Evolutionary conservation across 2,888 invertebrate species (phyloP).

Genomic region (Aphidoletes aphidimyza): DNA sequence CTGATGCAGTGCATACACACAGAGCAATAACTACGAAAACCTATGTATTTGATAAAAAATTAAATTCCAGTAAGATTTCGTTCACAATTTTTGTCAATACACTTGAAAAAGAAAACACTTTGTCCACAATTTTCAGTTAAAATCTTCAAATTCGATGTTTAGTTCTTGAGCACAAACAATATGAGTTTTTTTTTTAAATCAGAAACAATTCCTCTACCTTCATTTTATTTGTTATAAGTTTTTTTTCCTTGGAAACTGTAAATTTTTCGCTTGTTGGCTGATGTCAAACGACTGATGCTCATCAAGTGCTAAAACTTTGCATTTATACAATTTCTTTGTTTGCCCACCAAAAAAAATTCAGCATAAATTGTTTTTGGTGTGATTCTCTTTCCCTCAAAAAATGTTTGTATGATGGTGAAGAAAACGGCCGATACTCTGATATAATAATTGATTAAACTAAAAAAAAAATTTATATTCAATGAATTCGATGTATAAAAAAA

Average conservation of each 20-base stretch:
- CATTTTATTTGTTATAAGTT: background rate
- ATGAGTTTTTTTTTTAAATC: background rate
- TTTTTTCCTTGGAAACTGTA: background rate
- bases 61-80: background rate
- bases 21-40: constrained; percentile 6
- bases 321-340: background rate
- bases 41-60: background rate
- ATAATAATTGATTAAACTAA: too few relatives aligned
- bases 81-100: background rate
- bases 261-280: background rate
- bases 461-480: too few relatives aligned
- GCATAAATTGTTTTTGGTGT: too few relatives aligned
- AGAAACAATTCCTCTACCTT: constrained; percentile 11
- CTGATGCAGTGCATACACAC: background rate
- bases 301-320: background rate
- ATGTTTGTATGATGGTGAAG: too few relatives aligned
- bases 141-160: too few relatives aligned
- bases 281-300: constrained; percentile 1
- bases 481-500: too few relatives aligned
- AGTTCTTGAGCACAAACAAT: background rate
- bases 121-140: background rate
- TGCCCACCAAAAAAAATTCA: constrained; percentile 21
- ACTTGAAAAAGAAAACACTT: too few relatives aligned
- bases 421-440: too few relatives aligned
- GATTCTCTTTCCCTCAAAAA: background rate